Evolutionary conservation across 2,797 vertebrate species (phyloP), one percentile per base, ranked within the genome.

Genomic region (Peromyscus nudipes): DNA sequence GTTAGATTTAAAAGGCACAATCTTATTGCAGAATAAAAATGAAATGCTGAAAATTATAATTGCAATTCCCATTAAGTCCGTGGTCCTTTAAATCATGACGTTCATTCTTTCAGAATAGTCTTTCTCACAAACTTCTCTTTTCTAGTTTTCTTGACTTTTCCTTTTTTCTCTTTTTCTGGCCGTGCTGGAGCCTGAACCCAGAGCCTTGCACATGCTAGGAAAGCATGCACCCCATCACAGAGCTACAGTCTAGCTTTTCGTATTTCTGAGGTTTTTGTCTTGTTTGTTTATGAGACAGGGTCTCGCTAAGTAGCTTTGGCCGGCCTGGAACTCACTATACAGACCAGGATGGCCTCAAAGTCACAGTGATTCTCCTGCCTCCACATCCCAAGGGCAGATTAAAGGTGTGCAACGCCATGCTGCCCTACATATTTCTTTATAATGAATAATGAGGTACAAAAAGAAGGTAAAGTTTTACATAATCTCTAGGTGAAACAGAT

Each of bases 1-100:
- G 89, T 87, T 69, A 60, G 13, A 90, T 82, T 52, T 31, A 94
- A 86, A 92, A 55, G 27, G 77, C 93, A 83, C 92, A 79, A 93
- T 6, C 4, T 89, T 12, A 62, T 62, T 81, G n/a, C 90, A 75
- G 85, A 92, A 88, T 69, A n/a, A 37, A 29, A 10, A 13, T 11
- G 55, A 46, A 4, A 29, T 46, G 69, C n/a, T 91, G 10, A 84
- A 80, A 96, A 31, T 69, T 17, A 40, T 64, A 64, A 67, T 31
- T 52, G 17, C 37, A 89, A 86, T 85, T 17, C 29, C 46, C 25
- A 40, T 8, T 79, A 73, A 93, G 25, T 96, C 21, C 10, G 6
- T 12, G 10, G 69, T 27, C 37, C 52, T 7, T 49, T 85, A 85
- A 80, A 17, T 93, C 25, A 17, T 14, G 6, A 10, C 55, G 71